These are phyloP conservation scores for Cliona cf. orientalis DNA, from an alignment of 37 sponge, comb jelly and placozoan genomes.

Conservation along the genomic window DNA sequence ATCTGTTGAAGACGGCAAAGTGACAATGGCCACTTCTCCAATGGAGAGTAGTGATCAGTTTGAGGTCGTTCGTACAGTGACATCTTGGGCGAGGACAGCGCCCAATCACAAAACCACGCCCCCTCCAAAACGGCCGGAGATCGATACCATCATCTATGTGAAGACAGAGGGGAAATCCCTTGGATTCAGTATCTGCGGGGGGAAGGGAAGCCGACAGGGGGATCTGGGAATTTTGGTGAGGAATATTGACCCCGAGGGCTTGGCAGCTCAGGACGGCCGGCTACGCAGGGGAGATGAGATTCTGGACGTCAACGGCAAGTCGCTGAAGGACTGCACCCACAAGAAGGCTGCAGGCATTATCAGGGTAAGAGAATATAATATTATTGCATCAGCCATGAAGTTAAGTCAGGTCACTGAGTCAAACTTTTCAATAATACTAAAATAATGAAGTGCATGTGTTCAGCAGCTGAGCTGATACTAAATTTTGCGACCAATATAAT, in stretches of 20 bases:
- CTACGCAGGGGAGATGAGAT: slow-evolving; percentile 62
- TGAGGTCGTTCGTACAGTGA: slow-evolving; percentile 17
- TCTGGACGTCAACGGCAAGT: slow-evolving; percentile 61
- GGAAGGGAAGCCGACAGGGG: slow-evolving; percentile 60
- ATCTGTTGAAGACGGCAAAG: neutral
- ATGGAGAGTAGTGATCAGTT: neutral
- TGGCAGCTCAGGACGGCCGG: slow-evolving; percentile 61
- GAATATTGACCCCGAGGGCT: slow-evolving; percentile 35
- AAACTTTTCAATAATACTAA: too few relatives aligned
- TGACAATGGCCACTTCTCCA: neutral
- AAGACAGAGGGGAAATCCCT: slow-evolving; percentile 51
- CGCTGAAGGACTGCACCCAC: slow-evolving; percentile 44
- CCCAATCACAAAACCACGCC: neutral
- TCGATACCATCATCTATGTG: slow-evolving; percentile 25
- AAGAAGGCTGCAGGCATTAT: slow-evolving; percentile 61
- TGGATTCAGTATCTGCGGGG: slow-evolving; percentile 75
- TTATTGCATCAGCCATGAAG: too few relatives aligned
- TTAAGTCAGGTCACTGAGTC: too few relatives aligned
- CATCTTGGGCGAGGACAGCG: slow-evolving; percentile 26
- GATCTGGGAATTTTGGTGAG: slow-evolving; percentile 57
- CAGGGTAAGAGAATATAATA: too few relatives aligned
- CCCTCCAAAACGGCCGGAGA: slow-evolving; percentile 14
- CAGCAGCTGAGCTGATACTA: neutral
- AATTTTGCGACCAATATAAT: too few relatives aligned
- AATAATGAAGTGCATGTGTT: neutral